These are phyloP conservation scores for zebrafish (Danio rerio) DNA, from an alignment of 2,113 vertebrate species.

Conservation along the genomic window DNA sequence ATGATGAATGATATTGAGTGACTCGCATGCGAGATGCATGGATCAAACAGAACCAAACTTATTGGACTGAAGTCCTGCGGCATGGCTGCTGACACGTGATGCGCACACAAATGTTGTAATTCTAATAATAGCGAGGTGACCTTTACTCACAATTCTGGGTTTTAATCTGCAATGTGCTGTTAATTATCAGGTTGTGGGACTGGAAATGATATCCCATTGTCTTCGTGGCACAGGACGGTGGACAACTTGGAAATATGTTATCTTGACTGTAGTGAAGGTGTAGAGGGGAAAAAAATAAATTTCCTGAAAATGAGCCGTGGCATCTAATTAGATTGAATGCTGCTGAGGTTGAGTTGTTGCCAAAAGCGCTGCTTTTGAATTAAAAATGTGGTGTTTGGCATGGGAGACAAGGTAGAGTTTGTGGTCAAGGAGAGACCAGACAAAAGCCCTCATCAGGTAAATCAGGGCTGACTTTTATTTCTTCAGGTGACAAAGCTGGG, in stretches of 20 bases:
- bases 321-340: conserved; percentile 71
- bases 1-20: conserved; percentile 11
- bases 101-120: conserved; percentile 22
- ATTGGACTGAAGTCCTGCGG: not conserved
- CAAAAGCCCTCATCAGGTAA: conserved; percentile 73
- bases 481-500: conserved; percentile 65
- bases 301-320: conserved; percentile 62
- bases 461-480: conserved; percentile 77
- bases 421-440: conserved; percentile 70
- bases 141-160: conserved; percentile 21
- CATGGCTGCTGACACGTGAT: not conserved
- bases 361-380: conserved; percentile 63
- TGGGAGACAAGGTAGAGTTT: conserved; percentile 41
- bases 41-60: conserved; percentile 8
- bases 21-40: no score
- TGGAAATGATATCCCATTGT: conserved; percentile 59
- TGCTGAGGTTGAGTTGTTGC: conserved; percentile 66
- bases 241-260: conserved; percentile 68
- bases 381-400: conserved; percentile 56
- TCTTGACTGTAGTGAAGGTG: conserved; percentile 47
- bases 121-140: conserved; percentile 25
- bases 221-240: conserved; percentile 59
- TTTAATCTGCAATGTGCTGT: conserved; percentile 64
- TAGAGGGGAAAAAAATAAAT: conserved; percentile 43
- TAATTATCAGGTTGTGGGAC: conserved; percentile 61